These are phyloP conservation scores for Halictus rubicundus DNA, from an alignment of 1,140 invertebrate species.

Conservation along the genomic window DNA sequence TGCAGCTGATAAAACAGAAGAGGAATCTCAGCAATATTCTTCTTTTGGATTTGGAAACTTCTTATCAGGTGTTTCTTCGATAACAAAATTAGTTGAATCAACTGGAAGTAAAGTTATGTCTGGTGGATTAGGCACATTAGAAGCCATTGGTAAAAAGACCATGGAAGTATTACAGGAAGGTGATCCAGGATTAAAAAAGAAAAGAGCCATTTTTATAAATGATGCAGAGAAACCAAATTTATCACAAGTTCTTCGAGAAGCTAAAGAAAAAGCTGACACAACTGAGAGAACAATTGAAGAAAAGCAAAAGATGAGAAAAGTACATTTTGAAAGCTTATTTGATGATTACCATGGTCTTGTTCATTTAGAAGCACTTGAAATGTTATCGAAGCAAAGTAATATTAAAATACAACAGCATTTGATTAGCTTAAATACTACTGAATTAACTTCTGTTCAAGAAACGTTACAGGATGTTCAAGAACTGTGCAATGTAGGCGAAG, in stretches of 20 bases:
- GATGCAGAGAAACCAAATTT: conserved; percentile 80
- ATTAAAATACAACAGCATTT: conserved; percentile 86
- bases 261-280: conserved; percentile 89
- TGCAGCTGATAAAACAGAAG: conserved; percentile 51
- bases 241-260: conserved; percentile 88
- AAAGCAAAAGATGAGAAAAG: conserved; percentile 82
- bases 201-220: conserved; percentile 86
- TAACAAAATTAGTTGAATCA: conserved; percentile 86
- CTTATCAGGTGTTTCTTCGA: conserved; percentile 84
- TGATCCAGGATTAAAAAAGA: conserved; percentile 92
- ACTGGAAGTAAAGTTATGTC: conserved; percentile 90
- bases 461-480: conserved; percentile 90
- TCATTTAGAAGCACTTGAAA: conserved; percentile 93
- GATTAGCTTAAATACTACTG: conserved; percentile 80
- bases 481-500: conserved; percentile 87
- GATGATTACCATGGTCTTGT: conserved; percentile 94
- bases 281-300: conserved; percentile 84
- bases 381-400: conserved; percentile 91
- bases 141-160: conserved; percentile 95
- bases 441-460: conserved; percentile 86
- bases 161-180: conserved; percentile 95
- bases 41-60: conserved; percentile 84
- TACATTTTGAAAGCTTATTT: conserved; percentile 91
- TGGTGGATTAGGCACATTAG: conserved; percentile 92
- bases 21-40: conserved; percentile 57